A percentile compares a stretch with the other conserved stretches of the same genome.
Evolutionary conservation across 2,113 vertebrate genomes (phyloP).

Genomic region (Cercocebus atys): DNA sequence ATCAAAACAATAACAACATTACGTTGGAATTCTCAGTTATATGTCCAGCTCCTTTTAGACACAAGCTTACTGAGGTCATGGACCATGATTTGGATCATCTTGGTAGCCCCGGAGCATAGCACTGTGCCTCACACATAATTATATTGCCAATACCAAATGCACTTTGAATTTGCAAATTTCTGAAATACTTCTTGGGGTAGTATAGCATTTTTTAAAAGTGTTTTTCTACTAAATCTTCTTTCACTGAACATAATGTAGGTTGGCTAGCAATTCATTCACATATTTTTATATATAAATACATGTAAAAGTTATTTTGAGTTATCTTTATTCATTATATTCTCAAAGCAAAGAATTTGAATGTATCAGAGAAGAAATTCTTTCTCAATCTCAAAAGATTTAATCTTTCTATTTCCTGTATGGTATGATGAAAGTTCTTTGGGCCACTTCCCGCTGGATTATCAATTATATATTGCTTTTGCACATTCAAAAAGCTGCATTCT

Average conservation of each 20-base stretch:
- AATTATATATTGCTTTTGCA: conserved; percentile 34
- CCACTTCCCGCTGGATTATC: not conserved
- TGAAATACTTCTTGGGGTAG: conserved; percentile 56
- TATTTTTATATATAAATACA: conserved; percentile 74
- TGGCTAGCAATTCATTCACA: conserved; percentile 75
- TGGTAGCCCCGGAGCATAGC: not conserved
- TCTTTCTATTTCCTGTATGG: conserved; percentile 32
- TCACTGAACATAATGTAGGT: conserved; percentile 72
- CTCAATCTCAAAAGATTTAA: conserved; percentile 36
- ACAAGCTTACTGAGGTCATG: not conserved
- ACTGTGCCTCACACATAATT: not conserved
- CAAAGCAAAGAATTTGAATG: conserved; percentile 68
- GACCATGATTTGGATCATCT: not conserved
- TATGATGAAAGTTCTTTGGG: not conserved
- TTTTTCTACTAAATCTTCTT: conserved; percentile 68
- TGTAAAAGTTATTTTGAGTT: conserved; percentile 72
- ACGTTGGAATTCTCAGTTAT: not conserved
- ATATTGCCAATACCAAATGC: not conserved
- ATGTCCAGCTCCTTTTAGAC: not conserved
- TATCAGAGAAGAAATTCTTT: conserved; percentile 54
- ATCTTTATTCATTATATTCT: conserved; percentile 70
- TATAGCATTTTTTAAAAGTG: conserved; percentile 55
- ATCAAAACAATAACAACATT: not conserved
- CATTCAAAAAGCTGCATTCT: not conserved
- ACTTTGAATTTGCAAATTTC: conserved; percentile 62